Evolutionary conservation across 1,140 invertebrate species (phyloP).

Genomic region (Thrips palmi): DNA sequence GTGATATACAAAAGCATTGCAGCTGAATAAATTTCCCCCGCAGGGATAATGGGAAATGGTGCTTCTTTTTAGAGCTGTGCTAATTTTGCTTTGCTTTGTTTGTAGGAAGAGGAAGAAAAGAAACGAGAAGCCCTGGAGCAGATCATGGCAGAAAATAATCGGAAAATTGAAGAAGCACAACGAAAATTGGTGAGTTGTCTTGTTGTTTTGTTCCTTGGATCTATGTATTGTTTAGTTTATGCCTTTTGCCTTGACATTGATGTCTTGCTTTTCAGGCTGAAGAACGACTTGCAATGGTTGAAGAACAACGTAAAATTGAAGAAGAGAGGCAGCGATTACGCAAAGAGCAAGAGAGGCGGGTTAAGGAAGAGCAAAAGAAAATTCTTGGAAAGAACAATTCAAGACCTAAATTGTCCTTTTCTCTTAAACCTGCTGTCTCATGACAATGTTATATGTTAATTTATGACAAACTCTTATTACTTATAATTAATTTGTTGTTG

Average conservation of each 20-base stretch:
- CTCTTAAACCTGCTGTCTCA: slow-evolving; percentile 57
- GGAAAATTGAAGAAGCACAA: slow-evolving; percentile 92
- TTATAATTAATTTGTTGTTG: too few species aligned
- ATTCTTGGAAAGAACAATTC: slow-evolving; percentile 95
- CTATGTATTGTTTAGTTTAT: slow-evolving; percentile 11
- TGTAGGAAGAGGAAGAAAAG: slow-evolving; percentile 87
- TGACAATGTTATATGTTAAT: too few species aligned
- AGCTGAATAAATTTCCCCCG: too few species aligned
- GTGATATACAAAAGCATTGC: too few species aligned
- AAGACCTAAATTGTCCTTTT: slow-evolving; percentile 84
- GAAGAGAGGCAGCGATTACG: slow-evolving; percentile 83
- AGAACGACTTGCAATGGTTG: slow-evolving; percentile 88
- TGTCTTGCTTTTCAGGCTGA: slow-evolving; percentile 51
- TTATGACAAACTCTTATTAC: too few species aligned
- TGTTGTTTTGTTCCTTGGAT: not conserved
- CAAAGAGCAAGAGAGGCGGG: slow-evolving; percentile 77
- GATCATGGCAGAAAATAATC: slow-evolving; percentile 95
- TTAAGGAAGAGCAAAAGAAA: slow-evolving; percentile 90
- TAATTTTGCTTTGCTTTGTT: slow-evolving; percentile 17
- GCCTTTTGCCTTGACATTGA: not conserved
- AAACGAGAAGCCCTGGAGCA: slow-evolving; percentile 87
- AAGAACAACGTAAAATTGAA: slow-evolving; percentile 89
- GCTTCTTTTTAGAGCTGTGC: too few species aligned
- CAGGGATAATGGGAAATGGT: too few species aligned
- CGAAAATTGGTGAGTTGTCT: slow-evolving; percentile 66